Evolutionary conservation across 2,888 invertebrate genomes (phyloP).

Genomic region (Alcis repandata): DNA sequence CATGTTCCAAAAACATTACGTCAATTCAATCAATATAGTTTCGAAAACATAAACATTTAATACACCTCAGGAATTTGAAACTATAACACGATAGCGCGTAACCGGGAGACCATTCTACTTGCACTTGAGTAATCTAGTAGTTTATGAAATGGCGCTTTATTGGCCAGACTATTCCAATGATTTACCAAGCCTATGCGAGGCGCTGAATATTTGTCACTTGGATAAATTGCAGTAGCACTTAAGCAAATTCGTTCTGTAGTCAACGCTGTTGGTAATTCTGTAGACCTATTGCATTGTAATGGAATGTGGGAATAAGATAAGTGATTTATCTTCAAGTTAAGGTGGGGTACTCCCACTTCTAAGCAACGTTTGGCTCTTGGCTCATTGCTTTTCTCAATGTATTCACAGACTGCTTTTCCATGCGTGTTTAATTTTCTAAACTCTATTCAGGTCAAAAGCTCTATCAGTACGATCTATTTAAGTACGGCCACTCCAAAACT

Average conservation of each 20-base stretch:
- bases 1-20: constrained; percentile 20
- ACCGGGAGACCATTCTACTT: constrained; percentile 27
- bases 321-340: not conserved
- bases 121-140: constrained; percentile 44
- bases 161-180: constrained; percentile 40
- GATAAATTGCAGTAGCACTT: constrained; percentile 35
- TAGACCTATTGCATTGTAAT: not conserved
- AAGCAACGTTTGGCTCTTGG: not conserved
- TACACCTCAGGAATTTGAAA: constrained; percentile 16
- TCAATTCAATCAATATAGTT: not conserved
- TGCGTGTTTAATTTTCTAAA: not conserved
- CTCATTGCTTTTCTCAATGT: not conserved
- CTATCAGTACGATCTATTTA: constrained; percentile 3
- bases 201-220: constrained; percentile 40
- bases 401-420: not conserved
- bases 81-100: constrained; percentile 21
- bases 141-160: constrained; percentile 40
- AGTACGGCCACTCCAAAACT: constrained; percentile 7
- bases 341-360: no score
- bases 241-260: constrained; percentile 22
- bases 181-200: constrained; percentile 31
- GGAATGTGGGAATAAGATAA: no score
- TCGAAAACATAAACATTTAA: constrained; percentile 17
- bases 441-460: not conserved
- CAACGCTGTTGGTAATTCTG: not conserved